Base-by-base conservation (phyloP, 37 sponge, comb jelly and placozoan species). In the Petrosia ficiformis region DNA sequence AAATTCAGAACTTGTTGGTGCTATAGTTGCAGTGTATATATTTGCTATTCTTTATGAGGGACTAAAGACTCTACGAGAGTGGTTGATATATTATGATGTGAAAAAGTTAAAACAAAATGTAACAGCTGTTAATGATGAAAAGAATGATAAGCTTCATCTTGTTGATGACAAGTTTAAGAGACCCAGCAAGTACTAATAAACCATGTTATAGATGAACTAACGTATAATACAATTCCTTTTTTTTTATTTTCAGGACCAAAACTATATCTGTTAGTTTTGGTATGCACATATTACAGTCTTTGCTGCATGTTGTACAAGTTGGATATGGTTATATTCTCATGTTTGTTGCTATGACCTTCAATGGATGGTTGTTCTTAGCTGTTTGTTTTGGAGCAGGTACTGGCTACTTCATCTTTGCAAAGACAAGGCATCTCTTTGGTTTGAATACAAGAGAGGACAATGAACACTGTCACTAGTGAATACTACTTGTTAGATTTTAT, bases 281-380 rank as follows among this genome's bases (percentile, higher is more conserved):
- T 28, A 76, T 82, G 69, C 90, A 86, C 43, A 1, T 82, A 39
- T 8, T 86, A 38, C 94, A 85, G 80, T 67, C 78, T n/a, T 14
- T 70, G 2, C 80, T 96, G 29, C 93, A 90, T 36, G 66, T 87
- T 38, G 44, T 96, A 1, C 83, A 90, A 65, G 82, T 93, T 0
- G 87, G 80, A 6, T 37, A 85, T 58, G 93, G 83, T 65, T 96
- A 93, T 77, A 32, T 96, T 22, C 86, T 96, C 39, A 96, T 96
- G 97, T 59, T 96, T 71, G 67, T 88, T 0, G 85, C 74, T 39
- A 96, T 96, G 97, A 93, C 93, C 28, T 93, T 79, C 83, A 96
- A 96, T 69, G 88, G 85, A 4, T 96, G 97, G 97, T 73, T 96
- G 32, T 90, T 89, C 81, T 73, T 96, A 22, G 80, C 91, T 24